Conservation (phyloP, 64 coral and sea anemone genomes). For the Montipora capricornis region DNA sequence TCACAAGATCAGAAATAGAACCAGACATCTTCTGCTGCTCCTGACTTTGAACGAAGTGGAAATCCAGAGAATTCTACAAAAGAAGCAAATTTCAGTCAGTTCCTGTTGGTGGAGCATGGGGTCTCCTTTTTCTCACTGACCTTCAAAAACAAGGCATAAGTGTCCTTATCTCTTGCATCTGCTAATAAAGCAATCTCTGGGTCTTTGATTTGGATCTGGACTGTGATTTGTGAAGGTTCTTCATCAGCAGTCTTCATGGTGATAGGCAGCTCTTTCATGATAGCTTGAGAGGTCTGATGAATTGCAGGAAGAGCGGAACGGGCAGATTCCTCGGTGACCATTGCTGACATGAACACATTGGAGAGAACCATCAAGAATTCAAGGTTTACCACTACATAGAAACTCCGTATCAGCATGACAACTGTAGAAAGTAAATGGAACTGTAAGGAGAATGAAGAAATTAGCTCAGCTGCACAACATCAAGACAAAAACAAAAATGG, state of each 20-base stretch:
- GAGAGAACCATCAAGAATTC: slow-evolving; percentile 84
- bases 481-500: too few species aligned
- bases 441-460: background rate
- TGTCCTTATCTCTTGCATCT: slow-evolving; percentile 94
- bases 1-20: slow-evolving; percentile 76
- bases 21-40: slow-evolving; percentile 87
- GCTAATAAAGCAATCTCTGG: slow-evolving; percentile 94
- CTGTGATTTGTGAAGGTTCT: slow-evolving; percentile 59
- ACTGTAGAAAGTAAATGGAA: slow-evolving; percentile 37
- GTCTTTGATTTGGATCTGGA: slow-evolving; percentile 75
- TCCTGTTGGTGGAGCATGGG: too few species aligned
- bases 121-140: background rate
- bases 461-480: background rate
- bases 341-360: slow-evolving; percentile 81
- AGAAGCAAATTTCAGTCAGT: background rate
- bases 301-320: background rate
- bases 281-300: slow-evolving; percentile 16
- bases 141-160: slow-evolving; percentile 93
- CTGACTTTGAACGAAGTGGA: slow-evolving; percentile 61
- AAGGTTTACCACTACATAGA: slow-evolving; percentile 78
- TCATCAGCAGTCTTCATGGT: slow-evolving; percentile 44
- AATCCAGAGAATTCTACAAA: slow-evolving; percentile 81
- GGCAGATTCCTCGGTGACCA: slow-evolving; percentile 42
- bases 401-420: slow-evolving; percentile 70
- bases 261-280: slow-evolving; percentile 6